phyloP scores from a whole-genome alignment of 2,113 vertebrate species.

The Anas platyrhynchos region DNA sequence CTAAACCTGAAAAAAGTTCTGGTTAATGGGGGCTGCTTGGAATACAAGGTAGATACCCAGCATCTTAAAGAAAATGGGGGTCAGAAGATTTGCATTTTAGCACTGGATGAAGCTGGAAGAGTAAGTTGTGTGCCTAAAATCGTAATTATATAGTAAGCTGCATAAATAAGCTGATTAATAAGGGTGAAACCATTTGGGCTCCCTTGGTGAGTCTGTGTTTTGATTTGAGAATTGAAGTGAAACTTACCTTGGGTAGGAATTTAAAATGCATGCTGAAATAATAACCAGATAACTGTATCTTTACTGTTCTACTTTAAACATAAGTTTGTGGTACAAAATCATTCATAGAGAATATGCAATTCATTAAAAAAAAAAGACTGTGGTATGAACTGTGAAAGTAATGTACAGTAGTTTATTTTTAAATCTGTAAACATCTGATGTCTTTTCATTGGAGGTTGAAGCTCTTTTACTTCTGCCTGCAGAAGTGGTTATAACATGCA shows the following conservation, averaged over 20 bases:
- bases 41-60: conserved; percentile 90
- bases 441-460: neutral
- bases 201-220: neutral
- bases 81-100: conserved; percentile 87
- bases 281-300: neutral
- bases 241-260: neutral
- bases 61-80: conserved; percentile 88
- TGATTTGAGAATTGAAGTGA: neutral
- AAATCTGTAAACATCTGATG: neutral
- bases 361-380: neutral
- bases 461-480: neutral
- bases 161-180: neutral
- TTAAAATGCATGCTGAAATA: neutral
- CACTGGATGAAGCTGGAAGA: conserved; percentile 92
- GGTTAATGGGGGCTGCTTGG: conserved; percentile 90
- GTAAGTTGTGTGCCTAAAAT: conserved; percentile 76
- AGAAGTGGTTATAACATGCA: accelerated
- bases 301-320: neutral
- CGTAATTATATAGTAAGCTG: neutral
- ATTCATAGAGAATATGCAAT: accelerated
- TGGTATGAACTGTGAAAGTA: neutral
- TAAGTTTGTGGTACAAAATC: neutral
- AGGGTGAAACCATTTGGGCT: neutral
- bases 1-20: conserved; percentile 94
- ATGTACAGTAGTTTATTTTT: neutral